phyloP scores from a whole-genome alignment of 2,113 vertebrate species.

The Urocitellus parryii region DNA sequence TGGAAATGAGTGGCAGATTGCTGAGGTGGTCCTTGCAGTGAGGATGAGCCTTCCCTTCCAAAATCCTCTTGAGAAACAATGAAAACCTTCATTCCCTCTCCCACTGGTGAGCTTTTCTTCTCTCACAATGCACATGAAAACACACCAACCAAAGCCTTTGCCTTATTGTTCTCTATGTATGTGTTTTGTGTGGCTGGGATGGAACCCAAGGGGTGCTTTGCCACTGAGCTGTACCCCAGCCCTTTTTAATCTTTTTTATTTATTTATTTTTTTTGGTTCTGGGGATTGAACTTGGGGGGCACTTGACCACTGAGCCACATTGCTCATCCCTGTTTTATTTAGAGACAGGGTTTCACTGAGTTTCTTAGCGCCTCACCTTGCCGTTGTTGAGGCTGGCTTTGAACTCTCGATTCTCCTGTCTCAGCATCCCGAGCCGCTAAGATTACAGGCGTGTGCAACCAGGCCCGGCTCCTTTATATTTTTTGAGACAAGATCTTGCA shows the following conservation, averaged over 20 bases:
- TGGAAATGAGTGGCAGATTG: too few species aligned
- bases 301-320: too few species aligned
- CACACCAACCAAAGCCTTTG: not conserved
- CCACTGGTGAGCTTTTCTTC: not conserved
- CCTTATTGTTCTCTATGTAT: not conserved
- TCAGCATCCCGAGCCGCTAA: too few species aligned
- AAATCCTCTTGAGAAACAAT: not conserved
- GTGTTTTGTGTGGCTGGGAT: not conserved
- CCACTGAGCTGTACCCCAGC: too few species aligned
- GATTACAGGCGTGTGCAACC: too few species aligned
- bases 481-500: too few species aligned
- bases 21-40: not conserved
- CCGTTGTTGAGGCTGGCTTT: not conserved
- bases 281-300: too few species aligned
- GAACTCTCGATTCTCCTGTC: not conserved
- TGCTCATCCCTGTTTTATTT: not conserved
- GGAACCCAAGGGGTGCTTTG: too few species aligned
- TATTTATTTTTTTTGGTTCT: too few species aligned
- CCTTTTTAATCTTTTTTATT: not conserved
- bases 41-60: not conserved
- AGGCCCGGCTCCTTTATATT: too few species aligned
- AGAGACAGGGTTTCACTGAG: too few species aligned
- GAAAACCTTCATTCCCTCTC: not conserved
- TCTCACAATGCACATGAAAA: not conserved
- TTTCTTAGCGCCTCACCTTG: too few species aligned